A percentile compares a stretch with the other conserved stretches of the same genome.
Evolutionary conservation across 2,888 invertebrate genomes (phyloP).

Genomic region (Calliopum simillimum): DNA sequence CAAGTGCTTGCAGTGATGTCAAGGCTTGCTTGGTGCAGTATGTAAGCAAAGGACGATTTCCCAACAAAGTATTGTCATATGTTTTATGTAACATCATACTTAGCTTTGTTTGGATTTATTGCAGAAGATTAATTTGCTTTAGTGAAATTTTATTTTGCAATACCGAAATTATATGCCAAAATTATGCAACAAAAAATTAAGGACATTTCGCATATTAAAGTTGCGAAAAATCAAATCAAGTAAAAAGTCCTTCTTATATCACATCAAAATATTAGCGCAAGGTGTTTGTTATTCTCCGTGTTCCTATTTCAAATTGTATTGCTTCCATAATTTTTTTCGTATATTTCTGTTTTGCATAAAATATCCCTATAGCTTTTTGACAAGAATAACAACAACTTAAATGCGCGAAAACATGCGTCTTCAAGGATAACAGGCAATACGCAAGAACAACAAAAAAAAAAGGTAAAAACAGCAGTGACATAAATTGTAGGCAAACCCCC

Average conservation of each 20-base stretch:
- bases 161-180: too few relatives aligned
- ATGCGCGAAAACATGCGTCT: background rate
- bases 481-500: background rate
- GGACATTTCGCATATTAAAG: too few relatives aligned
- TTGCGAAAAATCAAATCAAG: background rate
- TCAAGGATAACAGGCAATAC: background rate
- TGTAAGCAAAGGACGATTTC: background rate
- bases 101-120: background rate
- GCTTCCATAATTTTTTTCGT: too few relatives aligned
- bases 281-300: constrained; percentile 14
- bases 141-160: too few relatives aligned
- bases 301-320: background rate
- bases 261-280: constrained; percentile 9
- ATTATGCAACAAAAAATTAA: too few relatives aligned
- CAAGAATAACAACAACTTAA: background rate
- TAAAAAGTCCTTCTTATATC: background rate
- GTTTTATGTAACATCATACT: background rate
- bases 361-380: background rate
- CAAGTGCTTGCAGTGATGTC: background rate
- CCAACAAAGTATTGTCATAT: background rate
- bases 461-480: background rate
- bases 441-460: background rate
- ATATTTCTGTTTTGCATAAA: too few relatives aligned
- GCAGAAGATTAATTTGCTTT: background rate
- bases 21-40: background rate